Percentiles rank a stretch among this genome's conserved stretches.
These are phyloP conservation scores for Chorisops tibialis DNA, from an alignment of 2,888 invertebrate genomes.

Conservation along the genomic window DNA sequence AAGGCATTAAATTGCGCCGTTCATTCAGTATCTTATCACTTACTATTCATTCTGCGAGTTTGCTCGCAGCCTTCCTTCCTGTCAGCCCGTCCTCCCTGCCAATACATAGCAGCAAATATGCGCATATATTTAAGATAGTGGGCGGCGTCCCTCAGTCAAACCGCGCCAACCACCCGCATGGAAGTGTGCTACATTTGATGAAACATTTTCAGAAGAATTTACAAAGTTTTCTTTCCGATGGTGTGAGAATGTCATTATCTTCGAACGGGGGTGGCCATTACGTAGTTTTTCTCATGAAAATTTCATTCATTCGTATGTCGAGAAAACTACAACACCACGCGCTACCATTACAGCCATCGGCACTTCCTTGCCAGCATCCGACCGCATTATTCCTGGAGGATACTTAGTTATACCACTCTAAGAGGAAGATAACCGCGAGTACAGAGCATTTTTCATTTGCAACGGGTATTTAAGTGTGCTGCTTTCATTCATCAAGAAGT, in stretches of 20 bases:
- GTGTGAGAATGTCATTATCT: neutral
- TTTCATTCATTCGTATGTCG: constrained; percentile 4
- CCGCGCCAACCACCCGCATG: neutral
- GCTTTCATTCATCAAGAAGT: too few species aligned
- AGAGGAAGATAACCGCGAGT: neutral
- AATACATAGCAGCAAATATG: constrained; percentile 1
- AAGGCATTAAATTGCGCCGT: too few species aligned
- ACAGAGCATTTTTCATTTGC: constrained; percentile 8
- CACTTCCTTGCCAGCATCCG: neutral
- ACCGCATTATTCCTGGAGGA: constrained; percentile 4
- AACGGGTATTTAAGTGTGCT: neutral
- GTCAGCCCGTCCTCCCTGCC: neutral
- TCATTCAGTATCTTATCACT: neutral
- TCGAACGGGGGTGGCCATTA: constrained; percentile 8
- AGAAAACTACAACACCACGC: neutral
- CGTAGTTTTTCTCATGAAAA: constrained; percentile 14
- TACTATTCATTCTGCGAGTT: neutral
- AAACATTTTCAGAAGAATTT: constrained; percentile 2
- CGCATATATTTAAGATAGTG: constrained; percentile 11
- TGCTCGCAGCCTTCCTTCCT: neutral
- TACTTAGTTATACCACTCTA: neutral
- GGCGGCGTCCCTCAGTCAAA: neutral
- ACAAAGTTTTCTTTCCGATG: neutral
- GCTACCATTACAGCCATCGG: neutral
- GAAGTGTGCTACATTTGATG: neutral